Base-by-base conservation (phyloP, 35 echinoderm and acorn worm species). In the Chiridota heheva region DNA sequence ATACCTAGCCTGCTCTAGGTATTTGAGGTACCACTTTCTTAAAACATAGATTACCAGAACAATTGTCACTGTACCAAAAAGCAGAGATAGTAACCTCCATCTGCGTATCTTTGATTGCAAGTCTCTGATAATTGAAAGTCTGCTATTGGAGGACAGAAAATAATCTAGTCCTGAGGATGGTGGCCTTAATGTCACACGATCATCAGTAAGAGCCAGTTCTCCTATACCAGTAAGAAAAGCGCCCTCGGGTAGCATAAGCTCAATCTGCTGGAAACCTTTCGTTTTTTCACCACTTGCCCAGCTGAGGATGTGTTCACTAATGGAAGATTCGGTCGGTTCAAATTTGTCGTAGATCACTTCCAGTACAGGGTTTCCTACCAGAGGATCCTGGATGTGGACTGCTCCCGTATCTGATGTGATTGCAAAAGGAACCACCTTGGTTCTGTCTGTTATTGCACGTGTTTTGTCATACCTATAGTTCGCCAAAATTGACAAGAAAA, bases 201-300 rank as follows among this genome's bases (percentile, higher is more conserved):
- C 80, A 36, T 84, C 82, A 1, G 49, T 66, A n/a, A 88, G n/a
- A n/a, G 77, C 69, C 16, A 98, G 61, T 65, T 91, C 81, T 1
- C 95, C 95, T 17, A 98, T 69, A 38, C 95, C 95, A 0, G 92
- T 96, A 1, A 98, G 37, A 46, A 91, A 51, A 6, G 77, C 85
- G 0, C 89, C 95, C 34, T 88, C 95, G 30, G 95, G 89, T 4
- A 98, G 49, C 88, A 98, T 91, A 4, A 82, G 46, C 57, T 98
- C 95, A 28, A 97, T 70, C 44, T 85, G 81, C 51, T 98, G 89
- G 46, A 92, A 98, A 22, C 95, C 95, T 68, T 98, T 98, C 0
- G 89, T 98, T 81, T 98, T 98, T 44, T 98, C 95, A 0, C 95
- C 95, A 37, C 84, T 98, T 34, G 95, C 95, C 95, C 95, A 98